Conservation (phyloP, 2,113 vertebrate species). For the Tor tambroides region DNA sequence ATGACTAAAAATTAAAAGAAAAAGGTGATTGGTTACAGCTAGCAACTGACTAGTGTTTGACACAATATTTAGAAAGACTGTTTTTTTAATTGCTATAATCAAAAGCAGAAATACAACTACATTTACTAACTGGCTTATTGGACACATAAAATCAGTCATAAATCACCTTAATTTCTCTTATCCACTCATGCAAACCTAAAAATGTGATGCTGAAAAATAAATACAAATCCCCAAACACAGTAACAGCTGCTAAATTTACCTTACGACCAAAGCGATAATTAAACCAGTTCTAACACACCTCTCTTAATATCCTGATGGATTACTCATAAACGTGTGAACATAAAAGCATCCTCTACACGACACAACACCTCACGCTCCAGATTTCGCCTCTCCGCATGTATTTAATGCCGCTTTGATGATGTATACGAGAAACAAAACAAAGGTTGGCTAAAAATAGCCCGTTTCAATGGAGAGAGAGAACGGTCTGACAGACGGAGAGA, state of each 20-base stretch:
- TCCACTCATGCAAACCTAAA: too few species aligned
- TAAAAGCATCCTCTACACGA: slow-evolving; percentile 31
- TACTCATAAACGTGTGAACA: slow-evolving; percentile 11
- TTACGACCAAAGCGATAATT: neutral
- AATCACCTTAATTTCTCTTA: neutral
- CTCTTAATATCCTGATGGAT: neutral
- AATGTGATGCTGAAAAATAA: neutral
- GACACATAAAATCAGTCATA: too few species aligned
- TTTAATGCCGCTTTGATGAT: slow-evolving; percentile 53
- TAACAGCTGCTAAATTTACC: neutral
- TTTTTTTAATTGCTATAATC: neutral
- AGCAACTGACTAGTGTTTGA: neutral
- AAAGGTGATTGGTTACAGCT: neutral
- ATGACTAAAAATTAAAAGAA: neutral
- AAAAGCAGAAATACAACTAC: neutral
- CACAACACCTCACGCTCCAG: slow-evolving; percentile 4
- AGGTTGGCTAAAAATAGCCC: slow-evolving; percentile 63
- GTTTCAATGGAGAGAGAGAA: slow-evolving; percentile 48
- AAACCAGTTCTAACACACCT: neutral
- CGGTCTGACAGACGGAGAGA: slow-evolving; percentile 50
- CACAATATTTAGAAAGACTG: neutral
- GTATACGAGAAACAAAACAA: slow-evolving; percentile 59
- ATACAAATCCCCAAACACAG: neutral
- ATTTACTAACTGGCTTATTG: neutral
- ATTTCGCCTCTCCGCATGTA: neutral